These are phyloP conservation scores for Pycnomerus fuliginosus DNA, from an alignment of 2,888 invertebrate species.

Conservation along the genomic window DNA sequence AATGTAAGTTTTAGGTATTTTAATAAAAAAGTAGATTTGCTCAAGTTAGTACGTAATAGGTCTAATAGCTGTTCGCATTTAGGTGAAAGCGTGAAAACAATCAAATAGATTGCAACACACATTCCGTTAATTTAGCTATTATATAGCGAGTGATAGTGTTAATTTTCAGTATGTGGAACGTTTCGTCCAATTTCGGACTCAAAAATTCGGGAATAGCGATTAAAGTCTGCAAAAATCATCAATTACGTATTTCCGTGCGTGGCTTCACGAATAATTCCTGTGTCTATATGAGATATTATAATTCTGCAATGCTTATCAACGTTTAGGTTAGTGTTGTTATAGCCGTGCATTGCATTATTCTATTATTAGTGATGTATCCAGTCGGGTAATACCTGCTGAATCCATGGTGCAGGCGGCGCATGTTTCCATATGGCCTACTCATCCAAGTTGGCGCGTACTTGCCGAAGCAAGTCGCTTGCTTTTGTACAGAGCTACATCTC, in stretches of 20 bases:
- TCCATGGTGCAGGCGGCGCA: constrained; percentile 52
- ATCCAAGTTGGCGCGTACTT: constrained; percentile 43
- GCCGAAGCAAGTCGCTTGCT: constrained; percentile 44
- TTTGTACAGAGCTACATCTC: constrained; percentile 40
- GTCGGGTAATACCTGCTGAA: constrained; percentile 49
- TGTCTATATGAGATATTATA: constrained; percentile 20
- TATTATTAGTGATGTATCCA: constrained; percentile 41
- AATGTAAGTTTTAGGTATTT: not conserved
- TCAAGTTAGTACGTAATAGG: constrained; percentile 24
- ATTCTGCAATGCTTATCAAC: constrained; percentile 29
- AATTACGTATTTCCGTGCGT: constrained; percentile 10
- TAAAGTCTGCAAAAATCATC: not conserved
- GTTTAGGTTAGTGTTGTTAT: constrained; percentile 43
- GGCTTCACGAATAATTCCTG: constrained; percentile 21
- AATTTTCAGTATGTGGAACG: constrained; percentile 7
- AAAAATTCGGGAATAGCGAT: not conserved
- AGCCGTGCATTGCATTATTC: constrained; percentile 41
- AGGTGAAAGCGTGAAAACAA: constrained; percentile 38
- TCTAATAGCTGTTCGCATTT: constrained; percentile 6
- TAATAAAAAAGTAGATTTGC: constrained; percentile 20
- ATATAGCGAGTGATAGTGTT: constrained; percentile 11
- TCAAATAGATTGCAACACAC: constrained; percentile 35
- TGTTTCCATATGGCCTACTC: constrained; percentile 53
- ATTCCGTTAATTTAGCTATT: constrained; percentile 2
- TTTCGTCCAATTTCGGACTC: constrained; percentile 7